phyloP scores from a whole-genome alignment of 2,888 invertebrate genomes.

The Nomada fucata region DNA sequence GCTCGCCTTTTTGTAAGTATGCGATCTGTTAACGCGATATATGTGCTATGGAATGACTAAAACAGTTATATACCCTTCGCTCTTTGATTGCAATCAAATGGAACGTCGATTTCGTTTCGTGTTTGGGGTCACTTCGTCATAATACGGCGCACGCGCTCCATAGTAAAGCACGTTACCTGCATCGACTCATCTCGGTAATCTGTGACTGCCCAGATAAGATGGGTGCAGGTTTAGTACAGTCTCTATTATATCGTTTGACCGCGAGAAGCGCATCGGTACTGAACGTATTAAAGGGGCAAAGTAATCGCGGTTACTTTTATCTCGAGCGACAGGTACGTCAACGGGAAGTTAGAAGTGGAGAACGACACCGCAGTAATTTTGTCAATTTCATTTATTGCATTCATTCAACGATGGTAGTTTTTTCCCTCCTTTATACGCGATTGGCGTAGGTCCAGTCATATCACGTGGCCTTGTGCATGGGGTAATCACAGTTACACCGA shows the following conservation, averaged over 20 bases:
- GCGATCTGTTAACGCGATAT: not conserved
- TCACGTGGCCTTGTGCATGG: constrained; percentile 59
- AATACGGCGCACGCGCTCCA: constrained; percentile 63
- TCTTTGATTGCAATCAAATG: constrained; percentile 27
- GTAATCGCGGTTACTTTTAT: constrained; percentile 21
- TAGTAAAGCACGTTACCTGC: constrained; percentile 31
- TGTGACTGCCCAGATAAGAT: constrained; percentile 53
- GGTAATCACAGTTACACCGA: constrained; percentile 35
- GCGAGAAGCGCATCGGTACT: constrained; percentile 15
- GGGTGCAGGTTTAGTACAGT: constrained; percentile 58
- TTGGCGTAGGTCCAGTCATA: constrained; percentile 58
- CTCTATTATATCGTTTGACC: constrained; percentile 48
- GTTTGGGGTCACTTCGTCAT: constrained; percentile 27
- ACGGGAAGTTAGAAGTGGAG: not conserved
- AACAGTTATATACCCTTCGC: constrained; percentile 6
- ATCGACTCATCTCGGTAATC: constrained; percentile 34
- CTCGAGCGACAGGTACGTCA: constrained; percentile 56
- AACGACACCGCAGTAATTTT: not conserved
- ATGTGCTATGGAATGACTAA: not conserved
- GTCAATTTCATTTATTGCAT: not conserved
- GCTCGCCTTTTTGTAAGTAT: constrained; percentile 1
- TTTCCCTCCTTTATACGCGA: constrained; percentile 36
- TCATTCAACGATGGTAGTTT: constrained; percentile 39
- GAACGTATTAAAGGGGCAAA: constrained; percentile 14
- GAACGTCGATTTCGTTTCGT: constrained; percentile 2